These are phyloP conservation scores for Danaus melanippus DNA, from an alignment of 1,140 invertebrate genomes.

Conservation along the genomic window DNA sequence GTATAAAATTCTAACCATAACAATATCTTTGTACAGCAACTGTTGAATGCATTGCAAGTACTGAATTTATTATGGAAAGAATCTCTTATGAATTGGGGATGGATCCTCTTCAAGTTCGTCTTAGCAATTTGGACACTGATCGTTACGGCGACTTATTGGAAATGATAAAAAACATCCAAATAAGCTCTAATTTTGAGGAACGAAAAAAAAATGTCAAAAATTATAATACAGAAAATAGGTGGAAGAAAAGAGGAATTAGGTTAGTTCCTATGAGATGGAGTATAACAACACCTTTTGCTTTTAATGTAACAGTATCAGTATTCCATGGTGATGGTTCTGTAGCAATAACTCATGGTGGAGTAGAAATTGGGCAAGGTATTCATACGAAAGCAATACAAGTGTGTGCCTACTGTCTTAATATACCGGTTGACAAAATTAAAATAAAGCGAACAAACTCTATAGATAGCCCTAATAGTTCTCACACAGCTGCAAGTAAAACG, in stretches of 20 bases:
- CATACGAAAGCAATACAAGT: conserved; percentile 83
- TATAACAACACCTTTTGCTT: conserved; percentile 66
- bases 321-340: conserved; percentile 84
- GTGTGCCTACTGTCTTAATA: conserved; percentile 78
- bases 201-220: conserved; percentile 1
- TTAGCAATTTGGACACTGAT: conserved; percentile 7
- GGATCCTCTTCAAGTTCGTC: conserved; percentile 11
- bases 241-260: conserved; percentile 73
- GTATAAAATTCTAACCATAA: background rate
- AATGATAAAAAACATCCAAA: conserved; percentile 7
- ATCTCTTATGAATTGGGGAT: conserved; percentile 10
- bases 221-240: conserved; percentile 8
- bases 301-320: conserved; percentile 77
- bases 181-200: conserved; percentile 5
- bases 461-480: conserved; percentile 68
- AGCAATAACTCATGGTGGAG: conserved; percentile 80
- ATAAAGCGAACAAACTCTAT: conserved; percentile 73
- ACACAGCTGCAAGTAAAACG: conserved; percentile 71
- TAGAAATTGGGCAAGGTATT: conserved; percentile 89
- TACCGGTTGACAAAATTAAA: conserved; percentile 77
- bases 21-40: conserved; percentile 1
- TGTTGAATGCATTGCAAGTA: conserved; percentile 2
- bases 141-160: conserved; percentile 2
- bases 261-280: conserved; percentile 77
- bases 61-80: conserved; percentile 12